A percentile compares a stretch with the other conserved stretches of the same genome.
These are phyloP conservation scores for Dinothrombium tinctorium DNA, from an alignment of 1,140 invertebrate genomes.

Conservation along the genomic window DNA sequence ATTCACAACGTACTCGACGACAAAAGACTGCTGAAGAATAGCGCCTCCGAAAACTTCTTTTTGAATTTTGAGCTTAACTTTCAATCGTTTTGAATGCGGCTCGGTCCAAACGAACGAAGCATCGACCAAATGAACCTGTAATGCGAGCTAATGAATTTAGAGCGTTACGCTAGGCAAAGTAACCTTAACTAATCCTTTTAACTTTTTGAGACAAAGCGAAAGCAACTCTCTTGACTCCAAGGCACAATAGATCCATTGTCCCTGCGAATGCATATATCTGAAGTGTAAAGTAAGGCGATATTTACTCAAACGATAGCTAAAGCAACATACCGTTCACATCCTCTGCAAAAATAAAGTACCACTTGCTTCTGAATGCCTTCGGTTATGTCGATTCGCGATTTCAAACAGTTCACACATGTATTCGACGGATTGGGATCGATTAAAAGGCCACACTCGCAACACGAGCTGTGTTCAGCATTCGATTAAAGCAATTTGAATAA, in stretches of 20 bases:
- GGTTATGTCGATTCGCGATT: slow-evolving; percentile 75
- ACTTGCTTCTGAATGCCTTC: slow-evolving; percentile 86
- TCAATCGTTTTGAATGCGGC: slow-evolving; percentile 90
- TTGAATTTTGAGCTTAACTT: slow-evolving; percentile 90
- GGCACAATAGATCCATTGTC: slow-evolving; percentile 62
- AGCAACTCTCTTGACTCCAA: slow-evolving; percentile 83
- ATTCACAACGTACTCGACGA: slow-evolving; percentile 74
- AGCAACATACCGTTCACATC: slow-evolving; percentile 50
- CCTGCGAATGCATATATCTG: slow-evolving; percentile 78
- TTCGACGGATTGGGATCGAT: slow-evolving; percentile 87
- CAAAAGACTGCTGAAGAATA: slow-evolving; percentile 36
- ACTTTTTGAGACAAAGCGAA: slow-evolving; percentile 68
- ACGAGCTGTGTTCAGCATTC: no score
- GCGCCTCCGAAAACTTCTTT: slow-evolving; percentile 45
- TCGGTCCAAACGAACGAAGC: slow-evolving; percentile 97
- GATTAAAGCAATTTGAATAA: no score
- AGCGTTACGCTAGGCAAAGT: neutral
- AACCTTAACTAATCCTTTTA: slow-evolving; percentile 78
- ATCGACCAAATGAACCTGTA: slow-evolving; percentile 46
- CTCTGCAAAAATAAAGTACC: slow-evolving; percentile 55
- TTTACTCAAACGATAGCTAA: neutral
- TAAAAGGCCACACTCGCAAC: slow-evolving; percentile 31
- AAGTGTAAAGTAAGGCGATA: neutral
- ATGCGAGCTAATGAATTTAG: slow-evolving; percentile 7
- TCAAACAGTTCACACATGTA: slow-evolving; percentile 83